phyloP scores from a whole-genome alignment of 2,888 invertebrate species.

The Lepidocyrtoides sp. region DNA sequence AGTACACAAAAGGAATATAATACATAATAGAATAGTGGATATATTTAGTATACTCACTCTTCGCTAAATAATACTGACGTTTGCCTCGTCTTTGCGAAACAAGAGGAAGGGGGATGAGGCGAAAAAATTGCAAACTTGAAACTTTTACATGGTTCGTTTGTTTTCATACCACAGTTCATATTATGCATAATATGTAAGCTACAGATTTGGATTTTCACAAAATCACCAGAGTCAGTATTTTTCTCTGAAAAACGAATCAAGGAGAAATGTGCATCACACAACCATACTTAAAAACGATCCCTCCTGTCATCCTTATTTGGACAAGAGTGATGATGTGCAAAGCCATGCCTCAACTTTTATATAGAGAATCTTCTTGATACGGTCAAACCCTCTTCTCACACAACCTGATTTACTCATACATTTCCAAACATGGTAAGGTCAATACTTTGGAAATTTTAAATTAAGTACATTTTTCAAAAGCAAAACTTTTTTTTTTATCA shows the following conservation, averaged over 20 bases:
- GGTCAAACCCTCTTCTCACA: slow-evolving; percentile 57
- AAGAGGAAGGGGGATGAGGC: background rate
- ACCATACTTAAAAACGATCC: slow-evolving; percentile 54
- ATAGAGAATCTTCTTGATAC: slow-evolving; percentile 22
- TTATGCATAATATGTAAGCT: background rate
- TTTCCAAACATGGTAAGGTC: slow-evolving; percentile 75
- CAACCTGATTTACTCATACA: background rate
- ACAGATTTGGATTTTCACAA: background rate
- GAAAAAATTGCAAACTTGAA: slow-evolving; percentile 66
- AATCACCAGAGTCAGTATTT: slow-evolving; percentile 28
- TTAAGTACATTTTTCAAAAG: slow-evolving; percentile 17
- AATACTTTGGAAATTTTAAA: slow-evolving; percentile 60
- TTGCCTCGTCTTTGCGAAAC: background rate
- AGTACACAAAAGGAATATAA: slow-evolving; percentile 44
- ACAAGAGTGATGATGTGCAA: slow-evolving; percentile 45
- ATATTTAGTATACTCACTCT: background rate
- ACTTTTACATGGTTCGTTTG: background rate
- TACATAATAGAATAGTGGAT: background rate
- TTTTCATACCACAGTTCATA: too few species aligned
- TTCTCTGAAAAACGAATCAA: slow-evolving; percentile 22
- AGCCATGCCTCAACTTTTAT: slow-evolving; percentile 43
- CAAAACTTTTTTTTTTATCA: slow-evolving; percentile 19
- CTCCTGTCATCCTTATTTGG: slow-evolving; percentile 66
- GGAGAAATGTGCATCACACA: slow-evolving; percentile 46
- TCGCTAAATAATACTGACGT: background rate